A percentile compares a stretch with the other conserved stretches of the same genome.
These are phyloP conservation scores for Nomada flava DNA, from an alignment of 2,888 invertebrate genomes.

Conservation along the genomic window DNA sequence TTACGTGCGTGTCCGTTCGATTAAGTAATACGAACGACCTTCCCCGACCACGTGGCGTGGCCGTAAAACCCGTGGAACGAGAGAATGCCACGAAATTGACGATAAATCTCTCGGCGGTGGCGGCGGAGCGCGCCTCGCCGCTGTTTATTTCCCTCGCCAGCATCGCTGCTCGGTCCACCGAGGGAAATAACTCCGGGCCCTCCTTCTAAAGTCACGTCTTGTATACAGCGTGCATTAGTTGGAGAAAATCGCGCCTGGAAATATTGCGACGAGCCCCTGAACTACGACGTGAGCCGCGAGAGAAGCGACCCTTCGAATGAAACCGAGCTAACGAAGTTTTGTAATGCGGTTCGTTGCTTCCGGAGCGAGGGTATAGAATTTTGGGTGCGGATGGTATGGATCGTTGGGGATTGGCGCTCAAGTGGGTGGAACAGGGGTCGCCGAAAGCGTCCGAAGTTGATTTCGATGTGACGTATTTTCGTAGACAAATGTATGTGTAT, in stretches of 20 bases:
- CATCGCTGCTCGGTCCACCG: constrained; percentile 21
- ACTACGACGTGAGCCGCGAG: constrained; percentile 53
- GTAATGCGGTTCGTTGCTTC: not conserved
- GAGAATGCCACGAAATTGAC: constrained; percentile 56
- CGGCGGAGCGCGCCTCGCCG: constrained; percentile 5
- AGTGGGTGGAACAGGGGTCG: too few relatives aligned
- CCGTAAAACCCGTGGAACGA: constrained; percentile 40
- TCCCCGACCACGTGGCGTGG: constrained; percentile 38
- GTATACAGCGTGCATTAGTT: constrained; percentile 58
- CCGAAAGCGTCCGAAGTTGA: too few relatives aligned
- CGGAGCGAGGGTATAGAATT: not conserved
- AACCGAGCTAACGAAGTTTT: constrained; percentile 5
- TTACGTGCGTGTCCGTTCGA: constrained; percentile 49
- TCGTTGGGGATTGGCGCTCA: too few relatives aligned
- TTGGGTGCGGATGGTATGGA: not conserved
- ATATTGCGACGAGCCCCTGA: constrained; percentile 58
- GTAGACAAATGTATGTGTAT: too few relatives aligned
- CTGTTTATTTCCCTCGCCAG: constrained; percentile 43
- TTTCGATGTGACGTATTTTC: too few relatives aligned
- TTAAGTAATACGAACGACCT: constrained; percentile 56
- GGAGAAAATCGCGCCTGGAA: constrained; percentile 61
- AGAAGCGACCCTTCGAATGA: not conserved
- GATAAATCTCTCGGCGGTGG: constrained; percentile 46
- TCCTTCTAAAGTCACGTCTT: constrained; percentile 54
- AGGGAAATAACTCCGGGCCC: constrained; percentile 44